Evolutionary conservation across 2,113 vertebrate genomes (phyloP).

Genomic region (Macquaria ambigua): DNA sequence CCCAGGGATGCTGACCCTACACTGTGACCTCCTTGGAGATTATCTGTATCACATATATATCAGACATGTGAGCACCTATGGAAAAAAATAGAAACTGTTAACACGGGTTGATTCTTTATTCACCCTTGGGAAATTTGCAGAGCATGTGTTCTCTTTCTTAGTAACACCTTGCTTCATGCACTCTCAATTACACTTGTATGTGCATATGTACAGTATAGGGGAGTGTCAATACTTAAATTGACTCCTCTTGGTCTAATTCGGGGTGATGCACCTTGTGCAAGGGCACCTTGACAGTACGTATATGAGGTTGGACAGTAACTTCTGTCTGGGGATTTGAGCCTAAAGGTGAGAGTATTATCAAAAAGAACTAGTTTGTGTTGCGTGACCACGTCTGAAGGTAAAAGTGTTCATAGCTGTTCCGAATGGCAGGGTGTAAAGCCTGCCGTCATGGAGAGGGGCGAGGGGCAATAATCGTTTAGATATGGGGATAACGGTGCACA

Average conservation of each 20-base stretch:
- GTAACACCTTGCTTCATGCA: slow-evolving; percentile 21
- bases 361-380: neutral
- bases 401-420: neutral
- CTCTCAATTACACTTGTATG: neutral
- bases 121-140: slow-evolving; percentile 61
- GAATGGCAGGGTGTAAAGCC: neutral
- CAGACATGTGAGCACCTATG: slow-evolving; percentile 35
- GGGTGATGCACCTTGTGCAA: neutral
- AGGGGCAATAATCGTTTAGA: neutral
- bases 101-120: slow-evolving; percentile 38
- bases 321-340: neutral
- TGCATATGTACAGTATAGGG: accelerated
- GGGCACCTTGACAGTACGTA: neutral
- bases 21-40: slow-evolving; percentile 63
- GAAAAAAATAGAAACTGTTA: slow-evolving; percentile 50
- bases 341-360: neutral
- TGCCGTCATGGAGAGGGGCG: too few species aligned
- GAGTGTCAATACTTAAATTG: neutral
- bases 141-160: slow-evolving; percentile 55
- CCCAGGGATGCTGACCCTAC: slow-evolving; percentile 50
- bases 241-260: neutral
- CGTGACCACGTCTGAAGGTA: too few species aligned
- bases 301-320: neutral
- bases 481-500: too few species aligned
- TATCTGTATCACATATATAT: slow-evolving; percentile 36